Conservation (phyloP, 30 jellyfish, hydroid and myxozoan genomes). For the Mastigias papua region DNA sequence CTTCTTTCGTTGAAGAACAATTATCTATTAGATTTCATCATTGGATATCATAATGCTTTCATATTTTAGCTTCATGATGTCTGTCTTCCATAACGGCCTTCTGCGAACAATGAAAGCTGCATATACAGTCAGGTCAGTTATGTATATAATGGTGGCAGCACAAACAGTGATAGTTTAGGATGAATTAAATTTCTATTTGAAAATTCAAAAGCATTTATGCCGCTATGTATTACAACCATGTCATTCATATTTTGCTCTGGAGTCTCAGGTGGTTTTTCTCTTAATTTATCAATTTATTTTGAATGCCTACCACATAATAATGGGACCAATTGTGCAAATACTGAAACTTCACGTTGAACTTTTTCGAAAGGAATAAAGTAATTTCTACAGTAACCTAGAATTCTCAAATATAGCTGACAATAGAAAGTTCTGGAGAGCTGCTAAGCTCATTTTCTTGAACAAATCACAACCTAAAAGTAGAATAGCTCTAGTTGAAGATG, state of each 20-base stretch:
- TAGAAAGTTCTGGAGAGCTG: slow-evolving; percentile 19
- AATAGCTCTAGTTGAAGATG: background rate
- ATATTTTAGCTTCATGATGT: slow-evolving; percentile 82
- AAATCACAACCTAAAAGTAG: background rate
- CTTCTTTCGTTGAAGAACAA: too few species aligned
- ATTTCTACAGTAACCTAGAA: slow-evolving; percentile 9
- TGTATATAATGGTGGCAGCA: too few species aligned
- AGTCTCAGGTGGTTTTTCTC: too few species aligned
- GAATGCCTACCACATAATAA: too few species aligned
- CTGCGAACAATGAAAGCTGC: slow-evolving; percentile 92
- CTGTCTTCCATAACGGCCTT: slow-evolving; percentile 92
- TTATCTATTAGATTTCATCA: background rate
- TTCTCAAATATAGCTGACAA: slow-evolving; percentile 15
- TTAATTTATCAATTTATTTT: too few species aligned
- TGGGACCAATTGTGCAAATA: slow-evolving; percentile 36
- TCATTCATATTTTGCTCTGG: too few species aligned
- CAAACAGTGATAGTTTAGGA: too few species aligned
- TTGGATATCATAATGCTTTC: background rate
- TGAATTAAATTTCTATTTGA: too few species aligned
- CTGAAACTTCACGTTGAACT: slow-evolving; percentile 7
- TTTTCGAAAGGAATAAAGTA: slow-evolving; percentile 4
- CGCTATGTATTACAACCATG: too few species aligned
- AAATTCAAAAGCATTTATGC: too few species aligned
- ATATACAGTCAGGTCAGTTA: slow-evolving; percentile 77
- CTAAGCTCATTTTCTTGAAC: slow-evolving; percentile 10